phyloP scores from a whole-genome alignment of 2,888 invertebrate species.

The Podotricha telesiphe region DNA sequence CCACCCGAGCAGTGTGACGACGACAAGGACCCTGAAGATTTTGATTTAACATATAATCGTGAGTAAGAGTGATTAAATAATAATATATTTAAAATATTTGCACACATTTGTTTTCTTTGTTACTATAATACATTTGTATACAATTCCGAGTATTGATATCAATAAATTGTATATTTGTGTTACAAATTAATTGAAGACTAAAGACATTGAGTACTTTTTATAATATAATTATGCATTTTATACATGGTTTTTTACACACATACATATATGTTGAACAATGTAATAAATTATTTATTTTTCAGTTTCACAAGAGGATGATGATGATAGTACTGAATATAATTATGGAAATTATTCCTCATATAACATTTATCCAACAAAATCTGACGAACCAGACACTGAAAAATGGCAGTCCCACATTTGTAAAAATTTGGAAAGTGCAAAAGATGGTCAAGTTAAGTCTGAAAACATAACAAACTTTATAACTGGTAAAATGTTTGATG shows the following conservation, averaged over 20 bases:
- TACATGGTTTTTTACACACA: neutral
- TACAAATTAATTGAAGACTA: neutral
- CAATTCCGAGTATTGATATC: neutral
- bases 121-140: constrained; percentile 1
- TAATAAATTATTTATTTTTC: constrained; percentile 40
- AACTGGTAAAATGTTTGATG: constrained; percentile 31
- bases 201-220: neutral
- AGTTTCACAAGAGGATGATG: constrained; percentile 78
- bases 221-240: neutral
- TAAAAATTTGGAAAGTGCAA: constrained; percentile 39
- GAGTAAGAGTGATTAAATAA: constrained; percentile 50
- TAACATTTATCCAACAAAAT: constrained; percentile 54
- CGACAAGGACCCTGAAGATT: constrained; percentile 83
- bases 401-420: constrained; percentile 42
- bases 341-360: constrained; percentile 67
- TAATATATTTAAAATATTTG: neutral
- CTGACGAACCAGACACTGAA: constrained; percentile 43
- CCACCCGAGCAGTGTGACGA: constrained; percentile 86
- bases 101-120: neutral
- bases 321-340: constrained; percentile 61
- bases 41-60: constrained; percentile 75
- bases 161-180: neutral
- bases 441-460: constrained; percentile 43
- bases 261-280: constrained; percentile 1
- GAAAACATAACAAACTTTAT: constrained; percentile 44